Percentiles rank a stretch among this genome's conserved stretches.
Conservation (phyloP, 2,113 vertebrate genomes). For the Microcebus tavaratra region DNA sequence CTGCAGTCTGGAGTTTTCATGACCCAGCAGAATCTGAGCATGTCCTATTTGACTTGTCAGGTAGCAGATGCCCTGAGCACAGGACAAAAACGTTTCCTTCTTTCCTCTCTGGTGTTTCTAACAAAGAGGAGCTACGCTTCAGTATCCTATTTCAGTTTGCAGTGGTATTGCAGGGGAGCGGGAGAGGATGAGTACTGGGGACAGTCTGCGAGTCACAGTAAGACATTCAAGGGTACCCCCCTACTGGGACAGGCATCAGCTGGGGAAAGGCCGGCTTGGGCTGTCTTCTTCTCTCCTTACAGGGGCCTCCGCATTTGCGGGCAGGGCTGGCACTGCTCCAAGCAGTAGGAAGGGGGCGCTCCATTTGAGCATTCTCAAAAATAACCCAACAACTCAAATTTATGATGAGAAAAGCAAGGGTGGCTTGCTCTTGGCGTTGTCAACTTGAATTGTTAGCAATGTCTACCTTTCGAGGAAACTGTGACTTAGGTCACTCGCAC, state of each 20-base stretch:
- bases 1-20: neutral
- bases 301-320: neutral
- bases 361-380: neutral
- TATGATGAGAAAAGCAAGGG: neutral
- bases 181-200: neutral
- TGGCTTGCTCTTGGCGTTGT: neutral
- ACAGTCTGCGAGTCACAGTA: neutral
- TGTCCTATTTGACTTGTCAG: neutral
- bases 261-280: neutral
- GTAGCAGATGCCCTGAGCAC: neutral
- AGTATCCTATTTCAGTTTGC: neutral
- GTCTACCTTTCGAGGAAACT: constrained; percentile 65
- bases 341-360: neutral
- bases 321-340: neutral
- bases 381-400: neutral
- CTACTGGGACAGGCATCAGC: neutral
- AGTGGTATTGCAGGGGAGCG: neutral
- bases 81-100: neutral
- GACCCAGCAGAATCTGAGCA: neutral
- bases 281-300: neutral
- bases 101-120: neutral
- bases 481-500: constrained; percentile 39
- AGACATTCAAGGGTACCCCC: neutral
- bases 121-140: neutral
- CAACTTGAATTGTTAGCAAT: constrained; percentile 11